Evolutionary conservation across 2,113 vertebrate species (phyloP), one percentile per base, ranked within the genome.

Genomic region (Solea senegalensis): DNA sequence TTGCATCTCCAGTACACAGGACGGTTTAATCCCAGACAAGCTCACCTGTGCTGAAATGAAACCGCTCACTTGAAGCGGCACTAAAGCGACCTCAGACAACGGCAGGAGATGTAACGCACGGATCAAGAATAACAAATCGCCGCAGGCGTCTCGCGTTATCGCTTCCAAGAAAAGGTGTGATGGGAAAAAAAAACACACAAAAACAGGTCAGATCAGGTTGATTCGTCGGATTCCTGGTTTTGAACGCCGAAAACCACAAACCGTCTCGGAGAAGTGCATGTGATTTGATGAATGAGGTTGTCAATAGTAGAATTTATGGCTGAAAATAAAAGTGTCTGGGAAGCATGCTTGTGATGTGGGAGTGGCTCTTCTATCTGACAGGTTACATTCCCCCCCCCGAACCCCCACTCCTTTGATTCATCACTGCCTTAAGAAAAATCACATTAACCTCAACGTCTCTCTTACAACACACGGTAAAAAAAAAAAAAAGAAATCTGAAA

Each of bases 231-330:
- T 34, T 34, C 34, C 34, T 34, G 34, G 34, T 34, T 34, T 34
- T 34, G 3, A 34, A 34, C 2, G 34, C 41, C 9, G 21, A 69
- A 65, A 68, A 27, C 46, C 44, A 43, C 39, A 26, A 34, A 34
- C 34, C 34, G 34, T 34, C 54, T 71, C 58, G 51, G 34, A 52
- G 43, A 70, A 78, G 51, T 66, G 65, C 55, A 44, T 71, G 59
- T 39, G 40, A 66, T 64, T 60, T 83, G 85, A 86, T 81, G 75
- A 74, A 88, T 78, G 76, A 74, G 77, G 63, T 40, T 80, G 86
- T 83, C 79, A 70, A 48, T 64, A 10, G 16, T 14, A 51, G 80
- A 76, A 83, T 62, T 58, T 72, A 87, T 59, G 57, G 16, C 57
- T 73, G 71, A 39, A 80, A 77, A 80, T 56, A 39, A 70, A 78